Evolutionary conservation across 2,797 vertebrate genomes (phyloP).

Genomic region (Octomys mimax): DNA sequence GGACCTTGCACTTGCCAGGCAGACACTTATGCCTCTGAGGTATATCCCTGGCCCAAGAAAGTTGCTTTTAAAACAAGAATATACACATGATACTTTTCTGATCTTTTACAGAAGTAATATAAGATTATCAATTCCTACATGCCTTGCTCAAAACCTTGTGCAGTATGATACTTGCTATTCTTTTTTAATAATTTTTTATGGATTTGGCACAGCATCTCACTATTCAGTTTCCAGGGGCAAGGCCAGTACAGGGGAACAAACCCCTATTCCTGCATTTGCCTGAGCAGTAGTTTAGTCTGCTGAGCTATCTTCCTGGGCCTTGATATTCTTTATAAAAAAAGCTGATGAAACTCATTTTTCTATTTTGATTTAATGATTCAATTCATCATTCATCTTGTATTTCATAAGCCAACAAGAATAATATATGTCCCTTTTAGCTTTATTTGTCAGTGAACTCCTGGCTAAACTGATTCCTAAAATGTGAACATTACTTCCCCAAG

Average conservation of each 20-base stretch:
- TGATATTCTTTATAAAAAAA: conserved; percentile 47
- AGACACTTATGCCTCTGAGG: no score
- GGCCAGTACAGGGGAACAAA: no score
- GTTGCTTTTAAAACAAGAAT: conserved; percentile 56
- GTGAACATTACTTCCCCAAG: conserved; percentile 35
- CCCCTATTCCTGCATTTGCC: no score
- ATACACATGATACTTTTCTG: not conserved
- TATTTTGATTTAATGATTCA: conserved; percentile 51
- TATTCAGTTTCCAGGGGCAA: no score
- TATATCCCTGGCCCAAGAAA: no score
- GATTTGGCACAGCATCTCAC: no score
- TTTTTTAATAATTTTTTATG: not conserved
- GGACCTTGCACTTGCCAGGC: no score
- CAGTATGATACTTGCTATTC: conserved; percentile 3
- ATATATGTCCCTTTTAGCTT: not conserved
- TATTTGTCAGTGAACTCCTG: conserved; percentile 24
- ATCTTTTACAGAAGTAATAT: not conserved
- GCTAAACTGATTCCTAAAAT: conserved; percentile 56
- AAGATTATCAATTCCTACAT: conserved; percentile 26
- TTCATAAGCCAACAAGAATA: not conserved
- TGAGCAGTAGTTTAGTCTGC: no score
- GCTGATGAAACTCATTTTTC: conserved; percentile 7
- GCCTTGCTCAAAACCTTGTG: not conserved
- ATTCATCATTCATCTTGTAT: conserved; percentile 15
- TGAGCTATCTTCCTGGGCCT: not conserved